Conservation (phyloP, 2,888 invertebrate species). For the Perizoma flavofasciatum region DNA sequence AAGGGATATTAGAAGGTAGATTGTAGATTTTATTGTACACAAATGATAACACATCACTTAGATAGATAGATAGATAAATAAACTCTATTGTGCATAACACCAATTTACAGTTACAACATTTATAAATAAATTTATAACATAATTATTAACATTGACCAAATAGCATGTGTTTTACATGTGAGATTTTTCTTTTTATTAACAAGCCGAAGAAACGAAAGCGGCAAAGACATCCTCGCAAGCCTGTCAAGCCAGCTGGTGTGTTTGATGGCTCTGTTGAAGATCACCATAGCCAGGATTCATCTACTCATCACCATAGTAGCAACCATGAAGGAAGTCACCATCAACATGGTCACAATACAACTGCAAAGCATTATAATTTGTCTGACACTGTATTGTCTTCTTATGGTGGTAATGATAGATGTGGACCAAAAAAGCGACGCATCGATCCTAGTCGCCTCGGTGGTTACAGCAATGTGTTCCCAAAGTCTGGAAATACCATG, state of each 20-base stretch:
- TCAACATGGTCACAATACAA: not conserved
- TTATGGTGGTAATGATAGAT: slow-evolving; percentile 1
- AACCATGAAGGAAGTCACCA: not conserved
- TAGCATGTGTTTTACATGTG: slow-evolving; percentile 18
- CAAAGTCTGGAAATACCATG: too few species aligned
- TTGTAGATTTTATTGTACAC: too few species aligned
- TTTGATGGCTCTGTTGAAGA: not conserved
- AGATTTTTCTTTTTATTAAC: slow-evolving; percentile 20
- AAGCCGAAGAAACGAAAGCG: slow-evolving; percentile 13
- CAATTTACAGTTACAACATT: too few species aligned
- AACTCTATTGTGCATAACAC: too few species aligned
- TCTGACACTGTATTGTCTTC: not conserved
- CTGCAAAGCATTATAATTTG: not conserved
- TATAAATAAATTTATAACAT: too few species aligned
- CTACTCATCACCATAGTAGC: not conserved
- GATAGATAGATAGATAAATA: too few species aligned
- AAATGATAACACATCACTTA: too few species aligned
- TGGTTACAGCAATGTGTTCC: slow-evolving; percentile 15
- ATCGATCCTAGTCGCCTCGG: slow-evolving; percentile 12
- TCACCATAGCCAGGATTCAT: not conserved
- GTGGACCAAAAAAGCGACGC: slow-evolving; percentile 4
- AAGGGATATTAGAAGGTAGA: too few species aligned
- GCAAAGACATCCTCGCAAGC: not conserved
- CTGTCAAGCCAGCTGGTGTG: slow-evolving; percentile 2
- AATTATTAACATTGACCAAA: not conserved